Evolutionary conservation across 1,140 invertebrate species (phyloP).

Genomic region (Cephus cinctus): DNA sequence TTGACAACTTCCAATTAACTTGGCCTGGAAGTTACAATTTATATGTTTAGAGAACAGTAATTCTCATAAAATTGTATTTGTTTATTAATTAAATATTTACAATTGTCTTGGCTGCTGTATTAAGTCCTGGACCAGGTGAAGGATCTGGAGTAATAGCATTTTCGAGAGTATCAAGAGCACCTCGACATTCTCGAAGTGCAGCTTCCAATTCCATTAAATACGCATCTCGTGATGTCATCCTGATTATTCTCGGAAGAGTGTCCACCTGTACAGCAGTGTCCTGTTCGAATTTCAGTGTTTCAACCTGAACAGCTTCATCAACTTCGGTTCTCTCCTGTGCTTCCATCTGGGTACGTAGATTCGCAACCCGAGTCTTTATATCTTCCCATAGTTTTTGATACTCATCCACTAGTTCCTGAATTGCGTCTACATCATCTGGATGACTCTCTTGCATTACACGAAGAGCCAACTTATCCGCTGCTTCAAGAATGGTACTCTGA

Average conservation of each 20-base stretch:
- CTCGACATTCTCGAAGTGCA: slow-evolving; percentile 64
- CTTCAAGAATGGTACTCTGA: slow-evolving; percentile 55
- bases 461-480: slow-evolving; percentile 61
- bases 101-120: slow-evolving; percentile 58
- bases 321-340: slow-evolving; percentile 48
- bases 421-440: slow-evolving; percentile 54
- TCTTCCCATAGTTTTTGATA: slow-evolving; percentile 68
- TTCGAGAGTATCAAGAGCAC: slow-evolving; percentile 60
- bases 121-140: slow-evolving; percentile 54
- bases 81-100: slow-evolving; percentile 38
- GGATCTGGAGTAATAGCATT: slow-evolving; percentile 57
- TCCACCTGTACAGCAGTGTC: slow-evolving; percentile 78
- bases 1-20: slow-evolving; percentile 68
- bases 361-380: slow-evolving; percentile 58
- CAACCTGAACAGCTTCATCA: slow-evolving; percentile 67
- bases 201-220: slow-evolving; percentile 71
- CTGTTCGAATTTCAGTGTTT: slow-evolving; percentile 72
- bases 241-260: slow-evolving; percentile 65
- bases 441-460: slow-evolving; percentile 61
- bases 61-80: slow-evolving; percentile 2
- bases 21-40: slow-evolving; percentile 52
- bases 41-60: neutral
- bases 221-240: slow-evolving; percentile 76
- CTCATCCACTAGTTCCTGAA: slow-evolving; percentile 68
- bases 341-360: slow-evolving; percentile 54